Base-by-base conservation (phyloP, 2,797 vertebrate genomes). In the Pangasius djambal region DNA sequence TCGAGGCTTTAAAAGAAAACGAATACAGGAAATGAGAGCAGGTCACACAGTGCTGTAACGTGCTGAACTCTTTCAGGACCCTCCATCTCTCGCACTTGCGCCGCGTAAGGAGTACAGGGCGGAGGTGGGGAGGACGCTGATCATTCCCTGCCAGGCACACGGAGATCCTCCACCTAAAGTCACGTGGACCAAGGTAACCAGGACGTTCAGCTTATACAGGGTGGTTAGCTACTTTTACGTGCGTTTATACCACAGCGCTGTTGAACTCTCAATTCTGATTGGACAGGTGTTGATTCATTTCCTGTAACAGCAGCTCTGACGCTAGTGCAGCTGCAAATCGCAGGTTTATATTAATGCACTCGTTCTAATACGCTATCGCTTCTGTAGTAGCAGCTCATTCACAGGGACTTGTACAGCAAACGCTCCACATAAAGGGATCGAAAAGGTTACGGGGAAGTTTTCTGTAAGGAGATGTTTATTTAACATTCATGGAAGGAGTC, bases 111-210 rank as follows among this genome's bases (percentile, higher is more conserved):
- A 96, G 59, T 99, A 99, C 91, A 96, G 94, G 92, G 96, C 97
- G 93, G 97, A 97, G 88, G 96, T 96, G 65, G 97, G 97, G 0
- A 86, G 95, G 87, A 96, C 96, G 65, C 94, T 99, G 78, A 91
- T 97, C 67, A 95, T 99, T 86, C 97, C 97, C 0, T 99, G 98
- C 18, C 85, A 92, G 0, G 97, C 97, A 83, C 93, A 44, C 0
- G 93, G 96, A 18, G 96, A 98, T 85, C 95, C 96, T 0, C 93
- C 94, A 0, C 96, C 96, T 7, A 90, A 91, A 70, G 85, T 99
- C 90, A 96, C 94, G 83, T 99, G 98, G 98, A 93, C 90, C 69
- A 98, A 99, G 97, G 98, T 98, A 93, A 94, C 50, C 63, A 13
- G 22, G 10, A 48, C 40, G 4, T 12, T 2, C 3, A 31, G 48